These are phyloP conservation scores for Zapus hudsonius DNA, from an alignment of 2,113 vertebrate genomes.

Conservation along the genomic window DNA sequence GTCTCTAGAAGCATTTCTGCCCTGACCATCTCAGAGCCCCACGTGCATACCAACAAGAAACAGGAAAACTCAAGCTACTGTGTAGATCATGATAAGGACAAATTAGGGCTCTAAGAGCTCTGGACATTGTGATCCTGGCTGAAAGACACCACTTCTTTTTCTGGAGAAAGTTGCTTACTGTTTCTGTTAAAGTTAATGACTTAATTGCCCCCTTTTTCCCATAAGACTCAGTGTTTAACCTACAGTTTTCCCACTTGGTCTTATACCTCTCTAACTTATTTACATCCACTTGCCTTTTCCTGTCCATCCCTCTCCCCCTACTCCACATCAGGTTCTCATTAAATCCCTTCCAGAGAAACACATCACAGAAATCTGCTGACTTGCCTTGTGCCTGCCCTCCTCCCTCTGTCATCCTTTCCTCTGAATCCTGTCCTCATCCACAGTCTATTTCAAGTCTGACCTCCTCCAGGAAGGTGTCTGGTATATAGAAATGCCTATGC, in stretches of 20 bases:
- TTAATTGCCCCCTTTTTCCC: not conserved
- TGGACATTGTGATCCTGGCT: not conserved
- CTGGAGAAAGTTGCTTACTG: accelerated
- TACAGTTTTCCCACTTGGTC: accelerated
- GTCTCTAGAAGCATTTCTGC: not conserved
- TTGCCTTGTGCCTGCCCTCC: too few species aligned
- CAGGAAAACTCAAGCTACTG: accelerated
- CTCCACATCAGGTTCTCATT: not conserved
- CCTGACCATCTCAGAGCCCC: not conserved
- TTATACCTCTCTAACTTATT: accelerated
- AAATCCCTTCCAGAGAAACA: not conserved
- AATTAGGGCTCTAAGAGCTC: accelerated
- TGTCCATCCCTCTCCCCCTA: not conserved
- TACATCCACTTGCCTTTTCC: too few species aligned
- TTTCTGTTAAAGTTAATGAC: not conserved
- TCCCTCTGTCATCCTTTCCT: not conserved
- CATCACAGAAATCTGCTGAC: accelerated
- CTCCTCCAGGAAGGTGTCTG: not conserved
- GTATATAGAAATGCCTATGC: not conserved
- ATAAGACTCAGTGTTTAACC: not conserved
- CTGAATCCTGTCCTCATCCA: not conserved
- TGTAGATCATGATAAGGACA: not conserved
- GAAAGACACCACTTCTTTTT: too few species aligned
- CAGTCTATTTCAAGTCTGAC: accelerated
- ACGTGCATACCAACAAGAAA: too few species aligned